Percentiles rank a stretch among this genome's conserved stretches.
These are phyloP conservation scores for Chloropsis cyanopogon DNA, from an alignment of 2,113 vertebrate species.

Conservation along the genomic window DNA sequence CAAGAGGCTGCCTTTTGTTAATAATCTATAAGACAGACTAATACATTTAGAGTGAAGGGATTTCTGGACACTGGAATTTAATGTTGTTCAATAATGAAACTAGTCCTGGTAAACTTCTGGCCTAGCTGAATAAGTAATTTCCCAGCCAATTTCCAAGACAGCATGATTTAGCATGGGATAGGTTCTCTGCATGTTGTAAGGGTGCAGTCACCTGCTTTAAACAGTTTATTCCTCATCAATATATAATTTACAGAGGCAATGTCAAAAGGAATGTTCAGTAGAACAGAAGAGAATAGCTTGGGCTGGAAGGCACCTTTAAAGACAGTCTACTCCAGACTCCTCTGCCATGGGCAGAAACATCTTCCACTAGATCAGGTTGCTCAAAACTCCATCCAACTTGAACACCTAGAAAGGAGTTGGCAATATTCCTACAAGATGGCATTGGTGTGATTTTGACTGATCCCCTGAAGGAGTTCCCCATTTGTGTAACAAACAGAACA, in stretches of 20 bases:
- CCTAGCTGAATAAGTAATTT: background rate
- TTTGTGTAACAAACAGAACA: background rate
- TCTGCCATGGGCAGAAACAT: background rate
- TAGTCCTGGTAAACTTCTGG: background rate
- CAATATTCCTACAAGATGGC: background rate
- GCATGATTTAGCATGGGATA: background rate
- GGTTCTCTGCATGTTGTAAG: background rate
- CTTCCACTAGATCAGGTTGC: background rate
- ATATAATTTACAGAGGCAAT: background rate
- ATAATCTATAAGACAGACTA: background rate
- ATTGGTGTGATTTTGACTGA: background rate
- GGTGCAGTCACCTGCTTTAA: background rate
- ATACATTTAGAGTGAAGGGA: background rate
- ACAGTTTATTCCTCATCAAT: background rate
- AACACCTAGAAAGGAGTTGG: background rate
- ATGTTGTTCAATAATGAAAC: background rate
- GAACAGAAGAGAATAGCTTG: background rate
- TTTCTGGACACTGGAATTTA: background rate
- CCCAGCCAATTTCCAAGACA: background rate
- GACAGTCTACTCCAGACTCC: background rate
- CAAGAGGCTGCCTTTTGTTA: background rate
- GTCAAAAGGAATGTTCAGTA: background rate
- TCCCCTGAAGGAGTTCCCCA: background rate
- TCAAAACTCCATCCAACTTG: background rate
- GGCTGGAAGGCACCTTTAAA: background rate